Percentiles rank a stretch among this genome's conserved stretches.
These are phyloP conservation scores for Mustela nigripes DNA, from an alignment of 2,113 vertebrate genomes.

Conservation along the genomic window DNA sequence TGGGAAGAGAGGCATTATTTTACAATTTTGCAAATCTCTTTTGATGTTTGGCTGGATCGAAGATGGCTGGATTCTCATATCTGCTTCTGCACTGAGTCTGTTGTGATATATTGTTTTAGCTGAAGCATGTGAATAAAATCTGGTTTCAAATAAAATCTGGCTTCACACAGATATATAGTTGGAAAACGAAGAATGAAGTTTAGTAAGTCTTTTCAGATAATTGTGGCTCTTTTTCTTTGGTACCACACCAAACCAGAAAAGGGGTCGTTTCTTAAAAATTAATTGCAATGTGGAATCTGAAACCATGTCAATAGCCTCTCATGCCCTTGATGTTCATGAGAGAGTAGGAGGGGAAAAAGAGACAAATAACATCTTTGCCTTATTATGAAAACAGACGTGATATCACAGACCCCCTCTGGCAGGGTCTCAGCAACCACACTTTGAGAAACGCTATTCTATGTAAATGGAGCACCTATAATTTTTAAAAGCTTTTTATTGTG, in stretches of 20 bases:
- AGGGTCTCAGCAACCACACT: background rate
- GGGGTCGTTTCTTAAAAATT: background rate
- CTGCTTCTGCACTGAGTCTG: background rate
- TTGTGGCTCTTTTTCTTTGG: background rate
- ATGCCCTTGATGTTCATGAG: background rate
- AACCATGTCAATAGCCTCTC: background rate
- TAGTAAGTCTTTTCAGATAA: background rate
- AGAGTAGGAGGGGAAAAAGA: background rate
- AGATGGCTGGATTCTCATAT: background rate
- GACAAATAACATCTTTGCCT: background rate
- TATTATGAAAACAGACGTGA: background rate
- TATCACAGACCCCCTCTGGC: background rate
- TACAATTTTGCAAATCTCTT: slow-evolving; percentile 8
- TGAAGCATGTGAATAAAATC: background rate
- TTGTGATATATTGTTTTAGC: background rate
- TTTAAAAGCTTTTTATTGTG: background rate
- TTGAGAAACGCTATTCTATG: background rate
- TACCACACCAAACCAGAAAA: background rate
- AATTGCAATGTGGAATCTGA: background rate
- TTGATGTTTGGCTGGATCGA: background rate
- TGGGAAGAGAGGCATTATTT: background rate
- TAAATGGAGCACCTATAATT: background rate
- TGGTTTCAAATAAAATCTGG: background rate
- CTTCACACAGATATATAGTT: background rate
- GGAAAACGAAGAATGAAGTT: background rate